These are phyloP conservation scores for Aphrophora alni DNA, from an alignment of 2,888 invertebrate genomes.

Conservation along the genomic window DNA sequence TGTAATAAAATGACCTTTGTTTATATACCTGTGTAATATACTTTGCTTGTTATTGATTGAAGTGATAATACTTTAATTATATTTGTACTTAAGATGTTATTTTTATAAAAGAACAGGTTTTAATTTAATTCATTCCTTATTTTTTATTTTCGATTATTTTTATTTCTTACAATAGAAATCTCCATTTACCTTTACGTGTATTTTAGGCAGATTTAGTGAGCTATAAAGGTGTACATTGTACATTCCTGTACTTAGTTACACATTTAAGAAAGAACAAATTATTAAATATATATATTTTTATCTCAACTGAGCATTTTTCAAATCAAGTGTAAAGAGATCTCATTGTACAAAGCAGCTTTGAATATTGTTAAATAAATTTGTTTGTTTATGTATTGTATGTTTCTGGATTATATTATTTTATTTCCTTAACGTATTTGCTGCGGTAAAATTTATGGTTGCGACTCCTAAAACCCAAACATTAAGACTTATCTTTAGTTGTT, in stretches of 20 bases:
- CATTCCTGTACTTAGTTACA: neutral
- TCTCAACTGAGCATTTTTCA: neutral
- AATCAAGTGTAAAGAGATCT: neutral
- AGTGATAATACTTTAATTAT: slow-evolving; percentile 29
- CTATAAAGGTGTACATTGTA: neutral
- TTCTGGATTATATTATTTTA: too few relatives aligned
- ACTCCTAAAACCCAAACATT: too few relatives aligned
- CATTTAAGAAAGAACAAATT: neutral
- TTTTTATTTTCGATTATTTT: neutral
- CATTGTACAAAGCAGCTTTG: neutral
- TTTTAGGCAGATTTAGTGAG: neutral
- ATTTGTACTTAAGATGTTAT: slow-evolving; percentile 31
- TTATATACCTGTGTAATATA: neutral
- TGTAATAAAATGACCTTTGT: slow-evolving; percentile 14
- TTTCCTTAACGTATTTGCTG: too few relatives aligned
- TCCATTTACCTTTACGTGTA: neutral
- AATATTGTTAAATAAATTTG: neutral
- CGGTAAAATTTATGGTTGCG: too few relatives aligned
- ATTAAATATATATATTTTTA: neutral
- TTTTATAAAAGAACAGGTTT: neutral
- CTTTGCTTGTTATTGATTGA: neutral
- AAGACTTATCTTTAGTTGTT: too few relatives aligned
- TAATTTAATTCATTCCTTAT: neutral
- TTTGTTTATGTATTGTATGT: neutral
- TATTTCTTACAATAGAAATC: neutral